Evolutionary conservation across 1,140 invertebrate genomes (phyloP).

Genomic region (Bombus terrestris): DNA sequence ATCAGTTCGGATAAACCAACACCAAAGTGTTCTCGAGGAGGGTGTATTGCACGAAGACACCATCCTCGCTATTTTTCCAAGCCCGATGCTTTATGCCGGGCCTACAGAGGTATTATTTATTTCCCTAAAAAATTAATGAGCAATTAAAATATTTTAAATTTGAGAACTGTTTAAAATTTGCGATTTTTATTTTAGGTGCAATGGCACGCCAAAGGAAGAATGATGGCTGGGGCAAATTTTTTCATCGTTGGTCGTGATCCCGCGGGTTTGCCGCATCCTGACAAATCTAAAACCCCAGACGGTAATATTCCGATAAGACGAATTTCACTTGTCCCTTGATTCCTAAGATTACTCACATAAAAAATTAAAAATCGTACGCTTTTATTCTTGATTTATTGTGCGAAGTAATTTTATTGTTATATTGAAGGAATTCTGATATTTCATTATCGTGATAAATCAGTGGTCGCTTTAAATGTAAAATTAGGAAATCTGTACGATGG

Average conservation of each 20-base stretch:
- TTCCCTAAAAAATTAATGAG: background rate
- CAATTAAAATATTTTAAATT: too few relatives aligned
- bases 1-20: conserved; percentile 89
- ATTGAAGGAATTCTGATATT: background rate
- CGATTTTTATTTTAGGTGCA: conserved; percentile 89
- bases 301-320: conserved; percentile 74
- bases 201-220: conserved; percentile 99
- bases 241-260: conserved; percentile 99
- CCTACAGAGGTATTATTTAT: conserved; percentile 93
- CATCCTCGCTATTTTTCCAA: conserved; percentile 99
- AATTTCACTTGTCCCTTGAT: too few relatives aligned
- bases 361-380: too few relatives aligned
- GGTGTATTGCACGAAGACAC: conserved; percentile 91
- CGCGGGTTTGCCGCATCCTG: conserved; percentile 97
- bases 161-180: too few relatives aligned
- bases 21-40: conserved; percentile 94
- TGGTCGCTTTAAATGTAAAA: background rate
- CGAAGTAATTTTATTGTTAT: background rate
- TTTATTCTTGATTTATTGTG: too few relatives aligned
- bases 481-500: conserved; percentile 93
- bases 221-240: conserved; percentile 98
- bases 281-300: conserved; percentile 85
- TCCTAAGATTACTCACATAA: too few relatives aligned
- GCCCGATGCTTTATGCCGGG: conserved; percentile 99
- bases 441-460: background rate